phyloP scores from a whole-genome alignment of 35 echinoderm and acorn worm species.

The Heliocidaris tuberculata region DNA sequence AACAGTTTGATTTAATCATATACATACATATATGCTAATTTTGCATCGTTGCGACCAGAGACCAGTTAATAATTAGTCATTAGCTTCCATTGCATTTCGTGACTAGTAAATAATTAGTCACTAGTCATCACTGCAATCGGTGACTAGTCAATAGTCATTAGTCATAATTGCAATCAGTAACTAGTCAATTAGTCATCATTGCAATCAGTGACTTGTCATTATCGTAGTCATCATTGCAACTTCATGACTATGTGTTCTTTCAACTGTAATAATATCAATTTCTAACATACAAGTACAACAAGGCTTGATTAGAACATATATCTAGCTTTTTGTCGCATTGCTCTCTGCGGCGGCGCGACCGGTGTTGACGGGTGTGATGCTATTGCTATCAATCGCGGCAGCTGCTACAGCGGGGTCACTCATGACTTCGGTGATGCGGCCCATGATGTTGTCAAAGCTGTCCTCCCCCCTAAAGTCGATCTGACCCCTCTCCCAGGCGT shows the following conservation, averaged over 20 bases:
- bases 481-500: slow-evolving; percentile 87
- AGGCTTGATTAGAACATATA: not conserved
- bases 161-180: not conserved
- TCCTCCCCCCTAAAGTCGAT: slow-evolving; percentile 87
- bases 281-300: not conserved
- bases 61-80: not conserved
- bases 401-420: not conserved
- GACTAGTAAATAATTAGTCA: not conserved
- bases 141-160: no score
- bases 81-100: not conserved
- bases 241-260: not conserved
- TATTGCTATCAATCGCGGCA: not conserved
- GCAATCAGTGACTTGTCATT: not conserved
- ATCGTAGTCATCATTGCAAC: not conserved
- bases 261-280: not conserved
- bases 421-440: slow-evolving; percentile 60
- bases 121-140: no score
- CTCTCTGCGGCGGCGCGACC: not conserved
- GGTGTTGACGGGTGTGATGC: not conserved
- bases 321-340: slow-evolving; percentile 8
- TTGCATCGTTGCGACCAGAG: not conserved
- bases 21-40: not conserved
- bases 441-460: slow-evolving; percentile 75
- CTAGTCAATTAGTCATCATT: not conserved
- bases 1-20: no score